Evolutionary conservation across 2,888 invertebrate species (phyloP), one percentile per base, ranked within the genome.

Genomic region (Himalopsyche kuldschensis): DNA sequence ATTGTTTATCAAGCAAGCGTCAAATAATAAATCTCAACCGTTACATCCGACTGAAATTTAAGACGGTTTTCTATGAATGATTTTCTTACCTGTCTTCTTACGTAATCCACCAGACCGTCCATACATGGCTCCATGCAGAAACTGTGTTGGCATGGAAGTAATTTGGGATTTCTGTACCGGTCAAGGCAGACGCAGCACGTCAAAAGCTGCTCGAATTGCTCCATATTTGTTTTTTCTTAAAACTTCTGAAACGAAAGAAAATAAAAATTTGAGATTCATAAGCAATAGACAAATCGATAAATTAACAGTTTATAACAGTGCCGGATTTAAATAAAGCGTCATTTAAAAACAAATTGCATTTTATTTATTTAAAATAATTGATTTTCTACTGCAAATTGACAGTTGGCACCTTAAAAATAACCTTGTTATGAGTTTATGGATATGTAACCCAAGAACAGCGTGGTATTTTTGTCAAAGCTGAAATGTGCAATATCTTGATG

Each of bases 91-190:
- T 98, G 98, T 91, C 98, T 93, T 87, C 97, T 94, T 87, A 98
- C 98, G 90, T 98, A 97, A 92, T 98, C 98, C 89, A 98, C 97
- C 79, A 99, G 93, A 87, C 98, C 97, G 91, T 99, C 98, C 94
- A 99, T 96, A 91, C 99, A 99, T 81, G 99, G 99, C 89, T 98
- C 97, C 96, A 98, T 97, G 90, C 99, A 99, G 91, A 98, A 99
- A 88, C 99, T 99, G 94, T 99, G 99, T 93, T 99, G 99, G 90
- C 99, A 99, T 95, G 99, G 99, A 89, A 99, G 91, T 89, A 99
- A 93, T 92, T 99, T 99, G n/a, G 99, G 99, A 90, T 97, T 97
- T 88, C 97, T 94, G 92, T 96, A 99, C 89, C 99, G 94, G 92
- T 99, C 99, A 90, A 99, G 92, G 90, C 99, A 99, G 89, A 99